Evolutionary conservation across 2,888 invertebrate species (phyloP), one percentile per base, ranked within the genome.

Genomic region (Allygus modestus): DNA sequence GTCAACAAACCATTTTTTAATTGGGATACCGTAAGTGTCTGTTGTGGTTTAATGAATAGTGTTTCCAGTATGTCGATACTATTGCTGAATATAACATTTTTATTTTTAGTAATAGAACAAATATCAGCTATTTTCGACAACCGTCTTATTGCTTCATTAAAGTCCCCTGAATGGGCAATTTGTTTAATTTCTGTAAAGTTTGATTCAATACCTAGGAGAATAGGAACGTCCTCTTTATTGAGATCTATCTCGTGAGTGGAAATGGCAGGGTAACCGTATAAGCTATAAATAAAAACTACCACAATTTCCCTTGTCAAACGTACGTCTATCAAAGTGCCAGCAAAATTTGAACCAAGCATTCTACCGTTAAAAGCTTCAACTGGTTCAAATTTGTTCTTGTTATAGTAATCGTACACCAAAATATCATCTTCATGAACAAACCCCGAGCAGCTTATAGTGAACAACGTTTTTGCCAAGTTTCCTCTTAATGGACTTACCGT

Each of bases 301-400:
- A 58, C 58, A 20, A 58, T 23, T 23, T 23, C 58, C 17, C 58
- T 58, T 58, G 58, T 26, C 26, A 58, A 58, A 0, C 0, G 9
- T 9, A 58, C 26, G 17, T 23, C 58, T 1, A 12, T 20, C 26
- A 58, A 58, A 9, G 23, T 26, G 5, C 58, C 58, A 23, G 4
- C 23, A 26, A 20, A 23, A 58, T 58, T 12, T 23, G 26, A 4
- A 4, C 26, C 26, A 2, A 58, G 58, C 58, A 58, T 58, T 26
- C 58, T 58, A 12, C 58, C 58, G 17, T 58, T 58, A 12, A 20
- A 58, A 23, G 2, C 23, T 58, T 58, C 58, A 58, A 58, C 26
- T 26, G 58, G 23, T 23, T 58, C 58, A 58, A 23, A 58, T 58
- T 58, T 58, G 17, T 58, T 2, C 12, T 58, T 58, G 58, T 58